Evolutionary conservation across 1,140 invertebrate species (phyloP), one percentile per base, ranked within the genome.

Genomic region (Battus philenor): DNA sequence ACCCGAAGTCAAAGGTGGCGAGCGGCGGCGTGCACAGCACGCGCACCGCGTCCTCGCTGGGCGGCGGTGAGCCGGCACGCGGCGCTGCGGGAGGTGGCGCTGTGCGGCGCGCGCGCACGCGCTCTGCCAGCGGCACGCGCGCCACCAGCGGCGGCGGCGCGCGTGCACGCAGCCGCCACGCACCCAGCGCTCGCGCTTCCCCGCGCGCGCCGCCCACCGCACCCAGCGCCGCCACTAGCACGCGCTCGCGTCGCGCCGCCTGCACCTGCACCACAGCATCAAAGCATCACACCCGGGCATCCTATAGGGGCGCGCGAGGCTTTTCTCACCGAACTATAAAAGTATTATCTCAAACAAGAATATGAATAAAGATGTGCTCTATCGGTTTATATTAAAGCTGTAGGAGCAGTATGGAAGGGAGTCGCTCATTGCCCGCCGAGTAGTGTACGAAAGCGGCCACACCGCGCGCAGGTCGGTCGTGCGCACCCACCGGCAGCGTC

Each of bases 161-260:
- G 24, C 48, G 50, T 33, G 43, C 29, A 5, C 16, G 13, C 13
- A 60, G 55, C 43, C 13, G 29, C 68, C 68, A 67, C 15, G 46
- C 44, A 20, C 43, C 47, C 27, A 72, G 39, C 27, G 58, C 50
- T 9, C 44, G 44, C 11, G 59, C 55, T 4, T 30, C 30, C 2
- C 62, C 65, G 13, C 50, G 50, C 20, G 10, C 6, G 2, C 45
- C 55, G 7, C 61, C 49, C 12, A 30, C 38, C 6, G 16, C 45
- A 7, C 57, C 61, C 9, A 59, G 56, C n/a, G 54, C 54, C 36
- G 50, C 43, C 32, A 69, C 30, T 33, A 66, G 33, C 12, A 57
- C n/a, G 8, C 45, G 52, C 27, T 18, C 32, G 1, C 4, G 29
- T 7, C 26, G 12, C 44, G 18, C 22, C 7, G 41, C 44, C 11